Conservation (phyloP, 2,888 invertebrate genomes). For the Zygogramma bicolorata region DNA sequence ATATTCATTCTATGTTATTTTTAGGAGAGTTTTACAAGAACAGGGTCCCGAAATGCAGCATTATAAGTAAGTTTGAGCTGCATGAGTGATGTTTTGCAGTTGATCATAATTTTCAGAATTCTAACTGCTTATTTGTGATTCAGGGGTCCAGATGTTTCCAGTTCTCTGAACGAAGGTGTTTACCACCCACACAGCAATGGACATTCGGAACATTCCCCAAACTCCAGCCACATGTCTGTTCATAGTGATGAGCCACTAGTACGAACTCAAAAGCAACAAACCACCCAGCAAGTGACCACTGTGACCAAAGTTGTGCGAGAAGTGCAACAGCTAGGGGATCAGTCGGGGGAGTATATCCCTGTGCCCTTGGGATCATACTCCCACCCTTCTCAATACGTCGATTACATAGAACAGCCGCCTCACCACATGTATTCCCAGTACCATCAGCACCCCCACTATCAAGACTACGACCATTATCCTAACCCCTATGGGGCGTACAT, state of each 20-base stretch:
- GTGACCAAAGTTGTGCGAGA: slow-evolving; percentile 78
- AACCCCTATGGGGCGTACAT: slow-evolving; percentile 68
- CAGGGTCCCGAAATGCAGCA: slow-evolving; percentile 76
- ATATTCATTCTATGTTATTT: slow-evolving; percentile 64
- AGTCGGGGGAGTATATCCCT: slow-evolving; percentile 69
- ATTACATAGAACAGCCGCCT: slow-evolving; percentile 67
- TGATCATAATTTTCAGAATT: neutral
- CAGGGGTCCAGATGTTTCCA: slow-evolving; percentile 60
- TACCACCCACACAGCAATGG: slow-evolving; percentile 73
- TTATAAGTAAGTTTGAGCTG: slow-evolving; percentile 71
- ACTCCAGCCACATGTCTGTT: slow-evolving; percentile 70
- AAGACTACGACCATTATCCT: slow-evolving; percentile 72
- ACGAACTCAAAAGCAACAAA: slow-evolving; percentile 76
- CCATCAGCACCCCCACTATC: slow-evolving; percentile 69
- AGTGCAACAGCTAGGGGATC: slow-evolving; percentile 72
- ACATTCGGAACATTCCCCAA: slow-evolving; percentile 75
- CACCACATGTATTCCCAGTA: slow-evolving; percentile 68
- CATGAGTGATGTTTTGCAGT: slow-evolving; percentile 42
- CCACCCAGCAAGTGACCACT: slow-evolving; percentile 78
- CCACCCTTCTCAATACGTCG: slow-evolving; percentile 67
- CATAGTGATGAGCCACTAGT: slow-evolving; percentile 71
- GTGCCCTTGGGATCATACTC: slow-evolving; percentile 67
- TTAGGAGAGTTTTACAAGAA: slow-evolving; percentile 75
- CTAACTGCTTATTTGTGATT: neutral
- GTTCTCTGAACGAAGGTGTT: slow-evolving; percentile 59